Evolutionary conservation across 1,140 invertebrate species (phyloP).

Genomic region (Platorchestia sp.): DNA sequence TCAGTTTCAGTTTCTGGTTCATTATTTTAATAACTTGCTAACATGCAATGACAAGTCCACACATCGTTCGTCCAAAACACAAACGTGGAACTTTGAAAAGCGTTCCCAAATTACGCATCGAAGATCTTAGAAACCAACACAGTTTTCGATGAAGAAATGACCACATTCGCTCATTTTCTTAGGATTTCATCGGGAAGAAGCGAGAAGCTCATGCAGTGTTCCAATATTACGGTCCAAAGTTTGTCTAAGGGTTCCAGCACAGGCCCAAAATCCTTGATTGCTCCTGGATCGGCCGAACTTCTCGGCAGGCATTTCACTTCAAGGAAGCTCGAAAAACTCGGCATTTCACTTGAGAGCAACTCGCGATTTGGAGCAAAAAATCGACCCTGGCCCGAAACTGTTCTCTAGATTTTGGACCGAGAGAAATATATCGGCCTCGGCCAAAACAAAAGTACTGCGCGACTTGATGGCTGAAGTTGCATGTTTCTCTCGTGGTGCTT

Average conservation of each 20-base stretch:
- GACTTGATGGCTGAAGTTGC: neutral
- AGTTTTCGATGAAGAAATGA: slow-evolving; percentile 1
- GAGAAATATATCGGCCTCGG: neutral
- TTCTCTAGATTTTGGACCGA: neutral
- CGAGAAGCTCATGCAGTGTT: slow-evolving; percentile 19
- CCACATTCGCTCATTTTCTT: neutral
- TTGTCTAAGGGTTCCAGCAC: slow-evolving; percentile 4
- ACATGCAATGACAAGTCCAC: too few relatives aligned
- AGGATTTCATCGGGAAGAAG: neutral
- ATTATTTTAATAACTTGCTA: too few relatives aligned
- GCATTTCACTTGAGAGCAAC: neutral
- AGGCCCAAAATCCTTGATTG: slow-evolving; percentile 4
- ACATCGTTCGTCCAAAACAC: neutral
- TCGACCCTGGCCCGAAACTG: neutral
- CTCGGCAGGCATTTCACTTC: neutral
- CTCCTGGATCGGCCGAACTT: slow-evolving; percentile 11
- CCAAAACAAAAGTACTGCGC: neutral
- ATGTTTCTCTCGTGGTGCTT: neutral
- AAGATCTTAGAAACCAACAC: neutral
- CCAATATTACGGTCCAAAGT: slow-evolving; percentile 21
- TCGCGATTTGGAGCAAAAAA: neutral
- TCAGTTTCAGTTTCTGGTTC: too few relatives aligned
- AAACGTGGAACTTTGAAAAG: neutral
- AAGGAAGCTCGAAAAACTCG: neutral
- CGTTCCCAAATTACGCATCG: neutral